Evolutionary conservation across 2,888 invertebrate genomes (phyloP).

Genomic region (Acanthococcus lagerstroemiae): DNA sequence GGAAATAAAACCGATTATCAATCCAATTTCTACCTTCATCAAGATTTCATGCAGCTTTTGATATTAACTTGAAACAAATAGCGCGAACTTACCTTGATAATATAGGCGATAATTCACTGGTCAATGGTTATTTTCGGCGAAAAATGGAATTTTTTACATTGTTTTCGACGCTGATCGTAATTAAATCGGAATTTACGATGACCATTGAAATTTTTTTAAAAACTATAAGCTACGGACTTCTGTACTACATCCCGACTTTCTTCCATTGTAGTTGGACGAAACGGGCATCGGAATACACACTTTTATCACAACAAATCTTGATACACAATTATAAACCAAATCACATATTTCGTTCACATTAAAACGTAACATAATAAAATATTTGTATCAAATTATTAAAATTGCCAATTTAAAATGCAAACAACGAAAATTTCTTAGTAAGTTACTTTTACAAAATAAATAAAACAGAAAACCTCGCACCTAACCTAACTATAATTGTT

Average conservation of each 20-base stretch:
- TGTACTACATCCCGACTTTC: conserved; percentile 29
- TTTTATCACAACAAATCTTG: conserved; percentile 25
- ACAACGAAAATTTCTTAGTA: conserved; percentile 29
- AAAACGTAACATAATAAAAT: conserved; percentile 30
- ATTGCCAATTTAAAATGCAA: conserved; percentile 29
- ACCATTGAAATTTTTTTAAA: conserved; percentile 19
- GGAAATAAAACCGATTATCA: no score
- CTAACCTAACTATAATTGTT: conserved; percentile 31
- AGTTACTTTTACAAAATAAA: conserved; percentile 30
- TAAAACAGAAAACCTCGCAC: conserved; percentile 30
- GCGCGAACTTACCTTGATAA: conserved; percentile 29
- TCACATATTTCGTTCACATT: conserved; percentile 29
- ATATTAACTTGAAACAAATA: conserved; percentile 20
- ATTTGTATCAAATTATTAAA: conserved; percentile 30
- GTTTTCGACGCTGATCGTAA: conserved; percentile 17
- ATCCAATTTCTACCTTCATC: no score
- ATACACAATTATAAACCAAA: conserved; percentile 26
- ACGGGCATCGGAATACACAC: conserved; percentile 28
- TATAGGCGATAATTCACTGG: conserved; percentile 19
- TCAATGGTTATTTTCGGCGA: conserved; percentile 5
- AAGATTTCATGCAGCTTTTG: neutral
- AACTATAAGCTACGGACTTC: conserved; percentile 29
- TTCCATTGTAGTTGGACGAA: conserved; percentile 30
- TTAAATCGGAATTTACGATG: conserved; percentile 18
- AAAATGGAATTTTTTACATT: conserved; percentile 18